Evolutionary conservation across 1,140 invertebrate species (phyloP), one percentile per base, ranked within the genome.

Genomic region (Carposina sasakii): DNA sequence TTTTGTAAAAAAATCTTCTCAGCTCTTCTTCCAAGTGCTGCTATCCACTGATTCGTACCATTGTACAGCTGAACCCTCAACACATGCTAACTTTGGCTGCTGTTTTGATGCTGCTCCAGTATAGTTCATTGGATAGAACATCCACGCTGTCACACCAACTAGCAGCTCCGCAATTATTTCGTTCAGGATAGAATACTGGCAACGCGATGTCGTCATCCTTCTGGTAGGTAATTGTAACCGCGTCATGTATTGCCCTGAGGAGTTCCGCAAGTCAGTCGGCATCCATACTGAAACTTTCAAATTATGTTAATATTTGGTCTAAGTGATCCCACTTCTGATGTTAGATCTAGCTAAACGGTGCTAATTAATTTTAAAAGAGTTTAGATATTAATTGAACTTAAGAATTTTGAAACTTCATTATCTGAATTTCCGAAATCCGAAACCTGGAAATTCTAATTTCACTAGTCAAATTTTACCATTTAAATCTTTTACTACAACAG

Each of bases 31-130:
- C 24, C 24, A 26, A 26, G 24, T 26, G 5, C 24, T 26, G 5
- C 24, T 12, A 12, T 26, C 24, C 24, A 6, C 24, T 6, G 24
- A 12, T 26, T 26, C 24, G 5, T 12, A 45, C 8, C 52, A 48
- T 22, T 20, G 31, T 23, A 49, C 2, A 19, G 52, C 46, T 34
- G 52, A 49, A 12, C 46, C 41, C 33, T 48, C 48, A 13, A 21
- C 45, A 45, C 20, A 44, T 54, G 48, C 52, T 46, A 12, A 46
- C 52, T 45, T 41, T 54, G 10, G 20, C 34, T 9, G 31, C 46
- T 2, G 42, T 45, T 12, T 13, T 41, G 10, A 54, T 41, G 28
- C 33, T 28, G 13, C 52, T 49, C 52, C 46, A 54, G 10, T 36
- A 20, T 5, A 39, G 9, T 2, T 54, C 46, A 23, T 45, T 45